phyloP scores from a whole-genome alignment of 1,140 invertebrate genomes.

The Brachionus asplanchnoidis region DNA sequence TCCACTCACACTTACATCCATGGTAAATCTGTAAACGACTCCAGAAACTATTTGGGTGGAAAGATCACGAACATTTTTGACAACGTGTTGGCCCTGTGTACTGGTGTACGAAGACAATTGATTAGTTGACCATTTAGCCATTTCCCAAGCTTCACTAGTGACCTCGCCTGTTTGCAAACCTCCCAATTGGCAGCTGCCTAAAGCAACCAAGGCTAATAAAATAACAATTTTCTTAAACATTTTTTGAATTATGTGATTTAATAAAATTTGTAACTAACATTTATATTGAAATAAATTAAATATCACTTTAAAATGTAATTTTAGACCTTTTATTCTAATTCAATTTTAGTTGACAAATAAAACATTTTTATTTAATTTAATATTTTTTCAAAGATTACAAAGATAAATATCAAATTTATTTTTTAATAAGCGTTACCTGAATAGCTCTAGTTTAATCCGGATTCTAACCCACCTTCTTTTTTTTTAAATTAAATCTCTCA shows the following conservation, averaged over 20 bases:
- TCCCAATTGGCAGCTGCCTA: neutral
- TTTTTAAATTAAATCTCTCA: neutral
- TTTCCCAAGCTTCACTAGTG: neutral
- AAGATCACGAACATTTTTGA: neutral
- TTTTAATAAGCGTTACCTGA: neutral
- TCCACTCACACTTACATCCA: neutral
- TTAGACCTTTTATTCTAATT: neutral
- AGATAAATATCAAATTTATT: neutral
- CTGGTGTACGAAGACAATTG: neutral
- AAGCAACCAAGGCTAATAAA: neutral
- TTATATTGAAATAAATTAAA: neutral
- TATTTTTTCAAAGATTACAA: neutral
- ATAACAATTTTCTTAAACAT: neutral
- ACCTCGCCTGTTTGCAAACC: neutral
- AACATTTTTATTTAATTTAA: neutral
- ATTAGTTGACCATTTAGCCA: neutral
- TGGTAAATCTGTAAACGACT: constrained; percentile 3
- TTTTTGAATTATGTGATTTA: neutral
- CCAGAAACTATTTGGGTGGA: constrained; percentile 28
- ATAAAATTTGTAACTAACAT: neutral
- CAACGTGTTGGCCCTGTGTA: neutral
- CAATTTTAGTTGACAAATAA: neutral
- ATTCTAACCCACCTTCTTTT: neutral
- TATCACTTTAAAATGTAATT: neutral
- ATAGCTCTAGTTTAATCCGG: neutral